These are phyloP conservation scores for Montipora efflorescens DNA, from an alignment of 64 coral and sea anemone species.

Conservation along the genomic window DNA sequence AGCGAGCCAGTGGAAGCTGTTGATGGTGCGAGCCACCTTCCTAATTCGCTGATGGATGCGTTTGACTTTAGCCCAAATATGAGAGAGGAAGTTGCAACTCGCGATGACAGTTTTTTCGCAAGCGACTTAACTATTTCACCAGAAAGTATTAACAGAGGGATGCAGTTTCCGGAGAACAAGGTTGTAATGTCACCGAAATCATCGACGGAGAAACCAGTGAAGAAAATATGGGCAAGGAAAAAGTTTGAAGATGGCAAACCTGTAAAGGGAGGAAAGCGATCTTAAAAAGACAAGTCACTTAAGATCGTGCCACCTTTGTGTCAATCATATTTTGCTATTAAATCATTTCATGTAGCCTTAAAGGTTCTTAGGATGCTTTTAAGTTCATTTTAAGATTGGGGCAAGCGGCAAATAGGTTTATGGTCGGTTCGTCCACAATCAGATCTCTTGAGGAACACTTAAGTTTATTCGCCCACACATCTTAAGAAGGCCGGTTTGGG, in stretches of 20 bases:
- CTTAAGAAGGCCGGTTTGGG: no score
- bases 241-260: constrained; percentile 17
- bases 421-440: no score
- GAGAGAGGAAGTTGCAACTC: not conserved
- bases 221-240: constrained; percentile 39
- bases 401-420: no score
- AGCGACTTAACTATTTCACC: not conserved
- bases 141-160: not conserved
- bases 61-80: not conserved
- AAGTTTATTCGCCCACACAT: no score
- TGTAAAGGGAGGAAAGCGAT: constrained; percentile 13
- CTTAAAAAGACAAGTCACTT: not conserved
- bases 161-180: not conserved
- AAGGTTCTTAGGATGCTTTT: no score
- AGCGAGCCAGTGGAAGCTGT: not conserved
- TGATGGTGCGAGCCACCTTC: not conserved
- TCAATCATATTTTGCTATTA: no score
- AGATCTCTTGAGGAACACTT: no score
- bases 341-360: no score
- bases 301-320: no score
- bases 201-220: not conserved
- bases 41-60: not conserved
- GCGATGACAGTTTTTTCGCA: not conserved
- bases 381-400: no score
- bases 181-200: not conserved